phyloP scores from a whole-genome alignment of 2,113 vertebrate species.

The Corythornis madagascariensis region DNA sequence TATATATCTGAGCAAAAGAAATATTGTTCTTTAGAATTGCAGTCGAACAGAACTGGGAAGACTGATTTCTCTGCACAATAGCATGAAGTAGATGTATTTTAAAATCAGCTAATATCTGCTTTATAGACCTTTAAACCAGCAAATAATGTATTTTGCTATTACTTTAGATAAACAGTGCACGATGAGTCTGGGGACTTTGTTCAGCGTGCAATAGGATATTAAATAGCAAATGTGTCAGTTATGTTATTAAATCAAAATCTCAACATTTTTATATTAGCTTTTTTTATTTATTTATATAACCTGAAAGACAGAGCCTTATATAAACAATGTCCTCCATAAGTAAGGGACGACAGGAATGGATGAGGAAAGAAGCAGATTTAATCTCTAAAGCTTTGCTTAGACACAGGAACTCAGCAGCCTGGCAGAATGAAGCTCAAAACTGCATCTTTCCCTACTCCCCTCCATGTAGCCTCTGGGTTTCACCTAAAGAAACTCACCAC shows the following conservation, averaged over 20 bases:
- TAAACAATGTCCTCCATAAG: neutral
- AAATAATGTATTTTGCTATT: conserved; percentile 52
- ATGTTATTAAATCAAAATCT: conserved; percentile 42
- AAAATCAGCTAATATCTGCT: conserved; percentile 52
- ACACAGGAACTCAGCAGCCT: fast-evolving
- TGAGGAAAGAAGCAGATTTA: neutral
- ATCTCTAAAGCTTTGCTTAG: neutral
- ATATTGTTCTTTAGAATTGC: neutral
- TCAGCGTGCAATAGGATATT: conserved; percentile 25
- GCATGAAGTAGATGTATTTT: conserved; percentile 13
- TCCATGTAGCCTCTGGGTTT: neutral
- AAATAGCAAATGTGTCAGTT: conserved; percentile 26
- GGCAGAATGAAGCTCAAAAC: neutral
- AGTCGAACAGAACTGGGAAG: neutral
- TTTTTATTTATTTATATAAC: neutral
- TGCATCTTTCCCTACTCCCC: fast-evolving
- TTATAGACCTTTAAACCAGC: conserved; percentile 52
- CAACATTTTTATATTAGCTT: neutral
- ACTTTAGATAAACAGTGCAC: conserved; percentile 48
- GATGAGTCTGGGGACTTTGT: conserved; percentile 39
- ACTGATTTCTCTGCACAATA: neutral
- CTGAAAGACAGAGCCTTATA: neutral
- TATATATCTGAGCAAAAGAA: neutral
- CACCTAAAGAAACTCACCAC: neutral
- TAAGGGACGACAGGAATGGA: neutral